Conservation (phyloP, 2,888 invertebrate species). For the Scrobipalpa costella region DNA sequence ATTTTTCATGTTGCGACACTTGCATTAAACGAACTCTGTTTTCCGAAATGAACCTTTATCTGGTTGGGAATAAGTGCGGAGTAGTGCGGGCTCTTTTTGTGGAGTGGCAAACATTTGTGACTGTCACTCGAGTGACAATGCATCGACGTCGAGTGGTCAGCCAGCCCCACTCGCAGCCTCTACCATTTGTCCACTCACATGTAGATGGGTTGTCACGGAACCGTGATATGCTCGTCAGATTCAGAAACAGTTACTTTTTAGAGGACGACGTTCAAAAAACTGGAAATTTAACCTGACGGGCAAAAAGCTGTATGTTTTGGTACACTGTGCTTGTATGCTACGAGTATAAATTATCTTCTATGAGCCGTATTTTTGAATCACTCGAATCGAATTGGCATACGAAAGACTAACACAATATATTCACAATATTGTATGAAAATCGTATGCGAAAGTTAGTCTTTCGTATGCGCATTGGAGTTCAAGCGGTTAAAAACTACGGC, state of each 20-base stretch:
- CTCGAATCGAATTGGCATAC: too few species aligned
- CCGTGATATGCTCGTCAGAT: background rate
- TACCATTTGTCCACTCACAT: slow-evolving; percentile 44
- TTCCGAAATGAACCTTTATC: slow-evolving; percentile 15
- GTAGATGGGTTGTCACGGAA: slow-evolving; percentile 12
- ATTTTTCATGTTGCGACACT: slow-evolving; percentile 35
- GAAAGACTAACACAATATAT: too few species aligned
- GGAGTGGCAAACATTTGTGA: slow-evolving; percentile 70
- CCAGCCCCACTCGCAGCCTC: slow-evolving; percentile 42
- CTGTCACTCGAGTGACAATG: slow-evolving; percentile 52
- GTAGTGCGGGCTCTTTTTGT: slow-evolving; percentile 41
- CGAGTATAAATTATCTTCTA: too few species aligned
- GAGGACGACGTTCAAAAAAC: too few species aligned
- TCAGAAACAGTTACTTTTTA: background rate
- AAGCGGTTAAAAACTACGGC: too few species aligned
- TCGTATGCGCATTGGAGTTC: too few species aligned
- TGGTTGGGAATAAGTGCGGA: slow-evolving; percentile 19
- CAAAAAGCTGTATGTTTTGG: too few species aligned
- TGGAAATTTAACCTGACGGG: too few species aligned
- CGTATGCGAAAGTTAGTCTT: too few species aligned
- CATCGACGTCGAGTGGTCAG: slow-evolving; percentile 56
- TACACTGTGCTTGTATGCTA: too few species aligned
- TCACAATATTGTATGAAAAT: too few species aligned
- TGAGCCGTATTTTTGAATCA: too few species aligned
- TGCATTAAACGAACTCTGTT: slow-evolving; percentile 26